These are phyloP conservation scores for Pammene fasciana DNA, from an alignment of 2,888 invertebrate genomes.

Conservation along the genomic window DNA sequence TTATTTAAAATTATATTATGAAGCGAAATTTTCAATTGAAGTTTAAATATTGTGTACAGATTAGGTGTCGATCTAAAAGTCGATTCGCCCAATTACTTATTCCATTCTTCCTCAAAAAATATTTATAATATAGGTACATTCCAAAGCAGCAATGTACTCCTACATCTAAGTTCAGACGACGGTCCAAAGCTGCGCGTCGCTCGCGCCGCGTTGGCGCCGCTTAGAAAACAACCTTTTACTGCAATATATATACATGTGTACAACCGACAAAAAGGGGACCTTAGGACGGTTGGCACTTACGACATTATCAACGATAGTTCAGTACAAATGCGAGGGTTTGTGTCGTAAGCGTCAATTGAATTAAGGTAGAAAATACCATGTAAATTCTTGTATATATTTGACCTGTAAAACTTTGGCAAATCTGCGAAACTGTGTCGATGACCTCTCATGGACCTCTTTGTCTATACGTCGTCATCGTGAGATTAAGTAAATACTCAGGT, in stretches of 20 bases:
- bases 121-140: too few relatives aligned
- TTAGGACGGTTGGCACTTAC: background rate
- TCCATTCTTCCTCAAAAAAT: too few relatives aligned
- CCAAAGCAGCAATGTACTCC: constrained; percentile 5
- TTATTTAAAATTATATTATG: too few relatives aligned
- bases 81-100: too few relatives aligned
- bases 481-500: too few relatives aligned
- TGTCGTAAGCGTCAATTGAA: background rate
- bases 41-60: too few relatives aligned
- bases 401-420: constrained; percentile 3
- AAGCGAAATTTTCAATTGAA: too few relatives aligned
- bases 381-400: background rate
- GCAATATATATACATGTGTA: background rate
- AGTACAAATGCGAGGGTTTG: background rate
- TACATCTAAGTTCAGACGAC: background rate
- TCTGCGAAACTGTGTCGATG: constrained; percentile 12
- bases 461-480: background rate
- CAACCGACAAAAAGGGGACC: background rate
- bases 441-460: constrained; percentile 12
- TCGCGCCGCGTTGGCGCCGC: constrained; percentile 52
- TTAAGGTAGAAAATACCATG: background rate
- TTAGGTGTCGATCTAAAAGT: too few relatives aligned
- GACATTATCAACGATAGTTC: background rate
- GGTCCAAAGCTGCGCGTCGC: constrained; percentile 52
- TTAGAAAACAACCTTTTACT: constrained; percentile 24